Evolutionary conservation across 2,888 invertebrate species (phyloP), one percentile per base, ranked within the genome.

Genomic region (Netelia melanura): DNA sequence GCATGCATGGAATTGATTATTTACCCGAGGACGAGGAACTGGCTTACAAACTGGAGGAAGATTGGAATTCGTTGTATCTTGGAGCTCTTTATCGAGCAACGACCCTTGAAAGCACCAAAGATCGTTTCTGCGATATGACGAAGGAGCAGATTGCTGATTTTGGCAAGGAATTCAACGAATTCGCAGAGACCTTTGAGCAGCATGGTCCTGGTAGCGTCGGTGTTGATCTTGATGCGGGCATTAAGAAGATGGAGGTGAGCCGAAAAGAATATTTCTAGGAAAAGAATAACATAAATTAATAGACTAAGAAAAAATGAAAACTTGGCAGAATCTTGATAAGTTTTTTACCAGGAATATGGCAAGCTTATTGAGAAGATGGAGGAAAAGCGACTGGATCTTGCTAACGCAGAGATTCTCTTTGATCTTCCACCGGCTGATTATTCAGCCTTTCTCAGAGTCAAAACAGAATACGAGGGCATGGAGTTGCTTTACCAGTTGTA

Each of bases 381-480:
- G 90, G 92, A 93, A 0, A 96, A 96, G 14, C 95, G 97, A 87
- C 94, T 95, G 75, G 95, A 95, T 84, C 92, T 96, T 88, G 95
- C 96, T 3, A 96, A 96, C 80, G 97, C 98, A 0, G 98, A 98
- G 94, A 96, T 97, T 90, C 95, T 98, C 2, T 98, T 98, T 93
- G 98, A 98, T 90, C 96, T 98, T 89, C 96, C 97, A 0, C 95
- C 98, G 70, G 96, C 97, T 0, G 97, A 98, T 92, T 98, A 98
- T 91, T 96, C 97, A 0, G 96, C 96, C 83, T 97, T 97, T 93
- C 91, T 96, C 38, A 95, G 95, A 43, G 94, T 96, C 0, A 96
- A 95, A 90, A 89, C 94, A 0, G 96, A 97, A 86, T 97, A 95
- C 90, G 94, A 95, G 21, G 95, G 95, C 2, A 95, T 98, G 95